Percentiles rank a stretch among this genome's conserved stretches.
These are phyloP conservation scores for Hippocampus mohnikei DNA, from an alignment of 2,113 vertebrate species.

Conservation along the genomic window DNA sequence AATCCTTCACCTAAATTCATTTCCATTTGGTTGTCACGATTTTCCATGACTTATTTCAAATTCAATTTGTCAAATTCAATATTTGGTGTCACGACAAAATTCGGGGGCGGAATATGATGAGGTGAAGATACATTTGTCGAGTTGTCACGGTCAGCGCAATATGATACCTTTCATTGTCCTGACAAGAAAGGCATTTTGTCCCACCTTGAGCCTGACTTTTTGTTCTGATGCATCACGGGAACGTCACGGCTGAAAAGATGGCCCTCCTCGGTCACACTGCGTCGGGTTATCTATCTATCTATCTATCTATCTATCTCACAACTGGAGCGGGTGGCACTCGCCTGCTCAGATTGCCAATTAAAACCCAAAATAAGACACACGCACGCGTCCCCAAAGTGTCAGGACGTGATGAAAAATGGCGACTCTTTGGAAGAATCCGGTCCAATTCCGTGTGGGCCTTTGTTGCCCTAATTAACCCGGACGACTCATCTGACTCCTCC, in stretches of 20 bases:
- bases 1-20: no score
- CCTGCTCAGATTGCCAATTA: conserved; percentile 39
- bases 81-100: no score
- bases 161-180: background rate
- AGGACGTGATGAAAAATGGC: conserved; percentile 44
- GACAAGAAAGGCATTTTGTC: no score
- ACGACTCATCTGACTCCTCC: background rate
- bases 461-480: conserved; percentile 33
- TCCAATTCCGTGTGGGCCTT: conserved; percentile 51
- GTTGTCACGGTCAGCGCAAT: no score
- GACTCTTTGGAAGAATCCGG: conserved; percentile 45
- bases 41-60: no score
- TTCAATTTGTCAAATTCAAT: no score
- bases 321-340: background rate
- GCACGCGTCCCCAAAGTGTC: conserved; percentile 45
- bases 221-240: background rate
- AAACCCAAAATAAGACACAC: conserved; percentile 54
- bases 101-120: no score
- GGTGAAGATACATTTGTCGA: no score
- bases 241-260: background rate
- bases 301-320: background rate
- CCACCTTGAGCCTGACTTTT: background rate
- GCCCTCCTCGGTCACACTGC: background rate
- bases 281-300: background rate
- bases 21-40: no score